Conservation (phyloP, 2,797 vertebrate genomes). For the Morus bassanus region DNA sequence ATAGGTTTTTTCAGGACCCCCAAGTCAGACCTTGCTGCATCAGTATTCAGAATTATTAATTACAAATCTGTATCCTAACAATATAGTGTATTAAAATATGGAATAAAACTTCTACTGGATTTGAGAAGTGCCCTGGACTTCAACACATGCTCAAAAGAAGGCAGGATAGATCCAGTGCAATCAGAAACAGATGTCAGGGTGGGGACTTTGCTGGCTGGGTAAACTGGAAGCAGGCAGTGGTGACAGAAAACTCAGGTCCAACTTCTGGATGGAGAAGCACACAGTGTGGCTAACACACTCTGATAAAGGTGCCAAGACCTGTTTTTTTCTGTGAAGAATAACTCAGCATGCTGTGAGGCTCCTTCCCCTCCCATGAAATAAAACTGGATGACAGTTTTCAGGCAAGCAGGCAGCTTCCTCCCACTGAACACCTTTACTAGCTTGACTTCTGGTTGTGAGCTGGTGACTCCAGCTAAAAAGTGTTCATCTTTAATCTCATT, state of each 20-base stretch:
- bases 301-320: not conserved
- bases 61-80: not conserved
- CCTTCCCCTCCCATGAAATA: not conserved
- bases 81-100: not conserved
- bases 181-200: not conserved
- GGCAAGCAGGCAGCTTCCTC: not conserved
- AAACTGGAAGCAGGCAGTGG: not conserved
- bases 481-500: not conserved
- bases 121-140: not conserved
- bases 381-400: not conserved
- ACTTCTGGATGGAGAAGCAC: not conserved
- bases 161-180: not conserved
- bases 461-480: not conserved
- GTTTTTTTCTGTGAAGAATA: not conserved
- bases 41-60: not conserved
- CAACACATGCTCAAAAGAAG: not conserved
- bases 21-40: not conserved
- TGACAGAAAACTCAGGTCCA: not conserved
- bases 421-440: not conserved
- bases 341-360: not conserved
- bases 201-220: not conserved
- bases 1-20: not conserved
- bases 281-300: not conserved
- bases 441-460: not conserved
- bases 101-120: not conserved